phyloP scores from a whole-genome alignment of 2,797 vertebrate genomes.

The Mormyrops boulengeri region DNA sequence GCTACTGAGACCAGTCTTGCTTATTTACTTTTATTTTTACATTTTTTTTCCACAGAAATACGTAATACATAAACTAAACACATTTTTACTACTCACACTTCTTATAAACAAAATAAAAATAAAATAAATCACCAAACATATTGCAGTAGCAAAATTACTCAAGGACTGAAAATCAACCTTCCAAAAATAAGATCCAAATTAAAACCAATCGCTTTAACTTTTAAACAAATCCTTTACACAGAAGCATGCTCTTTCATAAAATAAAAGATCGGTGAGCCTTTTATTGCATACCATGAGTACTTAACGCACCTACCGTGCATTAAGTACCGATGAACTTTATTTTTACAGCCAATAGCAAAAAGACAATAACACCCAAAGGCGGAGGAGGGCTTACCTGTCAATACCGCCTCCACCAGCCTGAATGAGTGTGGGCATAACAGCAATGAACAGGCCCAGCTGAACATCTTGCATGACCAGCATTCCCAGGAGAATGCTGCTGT shows the following conservation, averaged over 20 bases:
- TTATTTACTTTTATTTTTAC: neutral
- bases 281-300: neutral
- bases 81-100: neutral
- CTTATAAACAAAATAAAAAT: neutral
- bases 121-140: neutral
- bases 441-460: conserved; percentile 95
- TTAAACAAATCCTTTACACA: neutral
- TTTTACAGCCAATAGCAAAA: neutral
- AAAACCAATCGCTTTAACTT: neutral
- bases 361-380: neutral
- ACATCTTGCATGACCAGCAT: conserved; percentile 97
- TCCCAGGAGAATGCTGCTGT: conserved; percentile 85
- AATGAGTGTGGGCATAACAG: conserved; percentile 84
- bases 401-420: conserved; percentile 72
- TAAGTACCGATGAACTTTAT: neutral
- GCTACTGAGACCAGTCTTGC: neutral
- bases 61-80: neutral
- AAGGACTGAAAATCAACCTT: neutral
- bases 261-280: neutral
- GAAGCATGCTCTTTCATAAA: neutral
- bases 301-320: neutral
- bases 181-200: neutral
- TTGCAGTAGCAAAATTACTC: neutral
- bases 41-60: neutral
- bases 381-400: conserved; percentile 62